Conservation (phyloP, 2,888 invertebrate genomes). For the Eupithecia abbreviata region DNA sequence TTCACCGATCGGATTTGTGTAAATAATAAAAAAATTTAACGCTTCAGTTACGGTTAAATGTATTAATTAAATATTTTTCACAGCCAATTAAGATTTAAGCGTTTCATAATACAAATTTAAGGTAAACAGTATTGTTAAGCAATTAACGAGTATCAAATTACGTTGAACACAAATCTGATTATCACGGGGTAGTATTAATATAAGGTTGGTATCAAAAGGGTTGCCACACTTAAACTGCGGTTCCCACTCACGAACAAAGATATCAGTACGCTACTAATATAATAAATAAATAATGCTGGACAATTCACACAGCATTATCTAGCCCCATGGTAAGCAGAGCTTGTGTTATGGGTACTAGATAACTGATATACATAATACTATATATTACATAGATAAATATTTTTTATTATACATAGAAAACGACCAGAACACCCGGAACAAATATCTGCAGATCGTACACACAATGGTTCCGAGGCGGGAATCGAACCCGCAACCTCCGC, state of each 20-base stretch:
- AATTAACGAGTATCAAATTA: conserved; percentile 49
- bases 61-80: not conserved
- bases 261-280: too few species aligned
- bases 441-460: too few species aligned
- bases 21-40: not conserved
- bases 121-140: conserved; percentile 47
- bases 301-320: too few species aligned
- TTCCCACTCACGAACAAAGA: not conserved
- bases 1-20: not conserved
- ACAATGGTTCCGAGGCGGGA: too few species aligned
- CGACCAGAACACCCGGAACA: too few species aligned
- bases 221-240: not conserved
- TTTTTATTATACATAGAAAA: too few species aligned
- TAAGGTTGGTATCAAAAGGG: not conserved
- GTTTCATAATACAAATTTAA: conserved; percentile 38
- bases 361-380: too few species aligned
- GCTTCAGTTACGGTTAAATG: not conserved
- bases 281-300: too few species aligned
- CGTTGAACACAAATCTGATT: conserved; percentile 45
- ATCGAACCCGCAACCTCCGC: too few species aligned
- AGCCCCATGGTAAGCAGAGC: too few species aligned
- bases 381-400: too few species aligned
- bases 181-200: conserved; percentile 1
- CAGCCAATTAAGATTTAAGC: not conserved
- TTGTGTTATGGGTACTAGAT: too few species aligned